Evolutionary conservation across 2,113 vertebrate genomes (phyloP).

Genomic region (Crocuta crocuta): DNA sequence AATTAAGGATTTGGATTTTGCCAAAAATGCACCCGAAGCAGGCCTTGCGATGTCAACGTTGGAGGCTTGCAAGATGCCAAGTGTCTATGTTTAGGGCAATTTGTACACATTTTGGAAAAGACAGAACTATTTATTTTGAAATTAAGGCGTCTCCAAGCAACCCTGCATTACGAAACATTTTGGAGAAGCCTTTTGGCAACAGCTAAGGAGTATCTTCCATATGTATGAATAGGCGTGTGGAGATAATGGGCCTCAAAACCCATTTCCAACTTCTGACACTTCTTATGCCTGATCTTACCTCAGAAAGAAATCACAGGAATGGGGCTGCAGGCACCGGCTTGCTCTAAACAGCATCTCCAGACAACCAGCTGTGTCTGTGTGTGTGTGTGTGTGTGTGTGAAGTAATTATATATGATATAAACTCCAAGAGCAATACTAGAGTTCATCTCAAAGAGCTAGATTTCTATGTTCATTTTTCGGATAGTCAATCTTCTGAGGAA

Average conservation of each 20-base stretch:
- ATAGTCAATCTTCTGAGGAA: background rate
- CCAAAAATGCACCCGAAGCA: conserved; percentile 21
- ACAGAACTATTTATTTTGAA: conserved; percentile 70
- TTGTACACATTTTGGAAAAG: conserved; percentile 56
- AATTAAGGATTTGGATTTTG: conserved; percentile 28
- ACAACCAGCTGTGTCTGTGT: background rate
- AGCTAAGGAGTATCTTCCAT: conserved; percentile 27
- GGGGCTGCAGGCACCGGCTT: background rate
- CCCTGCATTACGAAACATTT: conserved; percentile 41
- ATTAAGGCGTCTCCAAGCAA: conserved; percentile 57
- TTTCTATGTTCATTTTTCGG: conserved; percentile 33
- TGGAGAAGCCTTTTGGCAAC: conserved; percentile 51
- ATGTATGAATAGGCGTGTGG: background rate
- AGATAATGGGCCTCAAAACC: conserved; percentile 16
- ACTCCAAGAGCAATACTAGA: background rate
- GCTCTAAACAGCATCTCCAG: background rate
- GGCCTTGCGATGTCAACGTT: background rate
- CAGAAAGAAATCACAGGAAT: background rate
- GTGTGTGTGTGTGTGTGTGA: background rate
- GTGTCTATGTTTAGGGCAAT: background rate
- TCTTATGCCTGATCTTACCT: background rate
- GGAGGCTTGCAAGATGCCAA: background rate
- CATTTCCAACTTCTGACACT: conserved; percentile 32
- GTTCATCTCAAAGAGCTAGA: background rate
- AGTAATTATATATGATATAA: conserved; percentile 11